phyloP scores from a whole-genome alignment of 1,140 invertebrate species.

The Eriosoma lanigerum region DNA sequence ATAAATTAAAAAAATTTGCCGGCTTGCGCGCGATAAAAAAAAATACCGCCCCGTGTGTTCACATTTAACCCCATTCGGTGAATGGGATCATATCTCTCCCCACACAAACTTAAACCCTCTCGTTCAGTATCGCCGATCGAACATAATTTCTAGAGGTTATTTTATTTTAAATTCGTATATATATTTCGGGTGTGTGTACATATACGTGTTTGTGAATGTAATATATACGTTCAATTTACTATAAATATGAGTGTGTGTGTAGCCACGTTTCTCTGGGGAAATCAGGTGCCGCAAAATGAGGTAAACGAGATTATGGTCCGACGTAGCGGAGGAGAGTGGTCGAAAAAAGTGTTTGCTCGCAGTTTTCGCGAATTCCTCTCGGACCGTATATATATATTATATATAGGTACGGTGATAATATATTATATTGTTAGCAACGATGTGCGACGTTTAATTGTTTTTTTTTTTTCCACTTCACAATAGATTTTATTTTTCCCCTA shows the following conservation, averaged over 20 bases:
- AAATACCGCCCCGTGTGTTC: too few relatives aligned
- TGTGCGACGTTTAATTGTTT: not conserved
- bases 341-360: not conserved
- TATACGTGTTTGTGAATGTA: not conserved
- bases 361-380: not conserved
- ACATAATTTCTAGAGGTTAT: not conserved
- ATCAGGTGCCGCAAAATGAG: constrained; percentile 20
- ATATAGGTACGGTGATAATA: not conserved
- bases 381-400: not conserved
- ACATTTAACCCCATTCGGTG: too few relatives aligned
- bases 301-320: constrained; percentile 33
- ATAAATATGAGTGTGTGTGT: not conserved
- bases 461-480: too few relatives aligned
- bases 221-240: not conserved
- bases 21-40: too few relatives aligned
- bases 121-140: not conserved
- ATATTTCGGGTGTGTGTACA: not conserved
- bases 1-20: too few relatives aligned
- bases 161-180: not conserved
- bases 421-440: not conserved
- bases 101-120: not conserved
- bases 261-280: constrained; percentile 11
- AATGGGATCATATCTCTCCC: too few relatives aligned
- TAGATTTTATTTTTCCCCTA: too few relatives aligned
- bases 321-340: not conserved